Evolutionary conservation across 2,888 invertebrate species (phyloP).

Genomic region (Drosophila ustulata): DNA sequence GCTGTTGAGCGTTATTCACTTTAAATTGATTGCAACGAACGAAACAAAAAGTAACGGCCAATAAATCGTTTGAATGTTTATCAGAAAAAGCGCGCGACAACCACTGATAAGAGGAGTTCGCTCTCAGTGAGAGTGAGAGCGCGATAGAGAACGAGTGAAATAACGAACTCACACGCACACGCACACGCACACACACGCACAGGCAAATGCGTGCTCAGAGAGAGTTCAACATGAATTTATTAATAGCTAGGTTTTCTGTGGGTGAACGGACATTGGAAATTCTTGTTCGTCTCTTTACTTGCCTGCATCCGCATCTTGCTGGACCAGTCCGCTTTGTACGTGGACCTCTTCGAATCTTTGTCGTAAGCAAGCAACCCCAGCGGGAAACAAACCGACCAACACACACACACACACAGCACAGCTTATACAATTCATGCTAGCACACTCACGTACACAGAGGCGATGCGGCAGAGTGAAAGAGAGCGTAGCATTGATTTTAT

Average conservation of each 20-base stretch:
- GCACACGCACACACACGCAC: background rate
- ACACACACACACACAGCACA: slow-evolving; percentile 4
- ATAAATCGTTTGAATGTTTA: slow-evolving; percentile 16
- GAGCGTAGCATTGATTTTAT: slow-evolving; percentile 73
- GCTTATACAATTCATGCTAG: slow-evolving; percentile 39
- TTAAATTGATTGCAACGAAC: slow-evolving; percentile 5
- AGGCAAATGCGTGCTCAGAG: background rate
- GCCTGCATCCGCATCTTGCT: slow-evolving; percentile 16
- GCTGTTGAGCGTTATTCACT: slow-evolving; percentile 14
- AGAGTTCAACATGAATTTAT: slow-evolving; percentile 41
- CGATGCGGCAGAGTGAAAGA: slow-evolving; percentile 35
- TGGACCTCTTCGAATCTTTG: slow-evolving; percentile 2
- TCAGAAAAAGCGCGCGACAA: slow-evolving; percentile 19
- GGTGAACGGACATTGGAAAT: slow-evolving; percentile 18
- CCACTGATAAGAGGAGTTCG: slow-evolving; percentile 30
- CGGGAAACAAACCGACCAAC: slow-evolving; percentile 1
- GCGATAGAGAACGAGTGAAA: background rate
- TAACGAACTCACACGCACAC: slow-evolving; percentile 3
- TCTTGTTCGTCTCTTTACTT: background rate
- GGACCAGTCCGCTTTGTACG: slow-evolving; percentile 34
- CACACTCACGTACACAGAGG: slow-evolving; percentile 2
- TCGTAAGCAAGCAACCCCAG: slow-evolving; percentile 45
- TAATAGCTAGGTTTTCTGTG: slow-evolving; percentile 31
- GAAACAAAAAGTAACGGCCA: slow-evolving; percentile 12
- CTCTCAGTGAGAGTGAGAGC: slow-evolving; percentile 6